phyloP scores from a whole-genome alignment of 2,888 invertebrate species.

The Seira musarum region DNA sequence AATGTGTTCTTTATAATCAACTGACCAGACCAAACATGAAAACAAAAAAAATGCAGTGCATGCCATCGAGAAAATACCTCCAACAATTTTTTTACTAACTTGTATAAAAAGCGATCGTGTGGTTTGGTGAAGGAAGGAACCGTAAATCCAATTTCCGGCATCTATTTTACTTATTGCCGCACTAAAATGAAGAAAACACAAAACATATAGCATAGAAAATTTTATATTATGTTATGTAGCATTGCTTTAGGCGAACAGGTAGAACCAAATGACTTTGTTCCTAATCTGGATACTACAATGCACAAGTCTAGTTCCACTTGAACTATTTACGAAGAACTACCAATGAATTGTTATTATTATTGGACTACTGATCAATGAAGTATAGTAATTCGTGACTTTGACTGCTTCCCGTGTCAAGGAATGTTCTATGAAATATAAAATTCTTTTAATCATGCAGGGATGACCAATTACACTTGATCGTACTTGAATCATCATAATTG shows the following conservation, averaged over 20 bases:
- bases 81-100: too few species aligned
- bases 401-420: neutral
- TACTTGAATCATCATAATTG: neutral
- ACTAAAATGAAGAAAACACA: too few species aligned
- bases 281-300: neutral
- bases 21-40: too few species aligned
- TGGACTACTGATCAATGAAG: neutral
- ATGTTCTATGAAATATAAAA: neutral
- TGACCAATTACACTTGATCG: neutral
- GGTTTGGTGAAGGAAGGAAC: neutral
- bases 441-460: too few species aligned
- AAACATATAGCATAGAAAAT: too few species aligned
- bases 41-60: too few species aligned
- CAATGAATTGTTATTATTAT: neutral
- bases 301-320: neutral
- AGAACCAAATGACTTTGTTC: neutral
- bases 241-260: neutral
- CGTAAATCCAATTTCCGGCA: neutral
- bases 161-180: too few species aligned
- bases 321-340: neutral
- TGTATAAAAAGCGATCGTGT: neutral
- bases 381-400: neutral
- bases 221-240: neutral
- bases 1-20: too few species aligned
- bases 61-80: too few species aligned